Evolutionary conservation across 2,797 vertebrate species (phyloP).

Genomic region (Sebastes elongatus): DNA sequence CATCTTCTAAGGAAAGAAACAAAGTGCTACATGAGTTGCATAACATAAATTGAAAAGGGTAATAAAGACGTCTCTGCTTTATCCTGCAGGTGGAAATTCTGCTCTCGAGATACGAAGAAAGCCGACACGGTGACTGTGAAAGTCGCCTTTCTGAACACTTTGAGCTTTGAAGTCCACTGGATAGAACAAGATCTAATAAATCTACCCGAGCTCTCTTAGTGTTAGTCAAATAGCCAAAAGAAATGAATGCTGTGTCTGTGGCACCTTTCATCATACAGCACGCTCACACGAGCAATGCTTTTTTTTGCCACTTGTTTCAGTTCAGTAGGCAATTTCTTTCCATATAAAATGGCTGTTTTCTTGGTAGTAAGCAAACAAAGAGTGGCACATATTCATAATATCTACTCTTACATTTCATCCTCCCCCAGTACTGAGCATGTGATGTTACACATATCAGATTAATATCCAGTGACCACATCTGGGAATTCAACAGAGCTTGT

Average conservation of each 20-base stretch:
- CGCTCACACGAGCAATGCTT: constrained; percentile 23
- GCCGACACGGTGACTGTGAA: constrained; percentile 6
- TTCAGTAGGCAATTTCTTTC: constrained; percentile 8
- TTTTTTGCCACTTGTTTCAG: constrained; percentile 7
- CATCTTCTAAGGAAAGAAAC: constrained; percentile 4
- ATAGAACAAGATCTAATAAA: constrained; percentile 53
- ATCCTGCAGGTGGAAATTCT: constrained; percentile 21
- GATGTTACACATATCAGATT: constrained; percentile 24
- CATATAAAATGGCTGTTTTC: neutral
- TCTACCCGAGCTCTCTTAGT: neutral
- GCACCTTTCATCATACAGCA: constrained; percentile 36
- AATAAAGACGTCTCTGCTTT: constrained; percentile 26
- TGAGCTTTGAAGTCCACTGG: constrained; percentile 35
- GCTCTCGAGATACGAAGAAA: constrained; percentile 21
- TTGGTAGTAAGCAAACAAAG: constrained; percentile 15
- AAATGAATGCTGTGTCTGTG: constrained; percentile 35
- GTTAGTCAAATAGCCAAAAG: constrained; percentile 51
- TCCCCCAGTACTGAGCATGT: neutral
- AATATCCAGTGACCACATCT: constrained; percentile 22
- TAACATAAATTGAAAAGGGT: constrained; percentile 30
- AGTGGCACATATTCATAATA: constrained; percentile 1
- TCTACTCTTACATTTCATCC: constrained; percentile 1
- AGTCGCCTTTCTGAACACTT: constrained; percentile 20
- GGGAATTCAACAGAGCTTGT: constrained; percentile 11
- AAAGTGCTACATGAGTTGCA: constrained; percentile 10